Conservation (phyloP, 2,888 invertebrate genomes). For the Cephus pygmeus region DNA sequence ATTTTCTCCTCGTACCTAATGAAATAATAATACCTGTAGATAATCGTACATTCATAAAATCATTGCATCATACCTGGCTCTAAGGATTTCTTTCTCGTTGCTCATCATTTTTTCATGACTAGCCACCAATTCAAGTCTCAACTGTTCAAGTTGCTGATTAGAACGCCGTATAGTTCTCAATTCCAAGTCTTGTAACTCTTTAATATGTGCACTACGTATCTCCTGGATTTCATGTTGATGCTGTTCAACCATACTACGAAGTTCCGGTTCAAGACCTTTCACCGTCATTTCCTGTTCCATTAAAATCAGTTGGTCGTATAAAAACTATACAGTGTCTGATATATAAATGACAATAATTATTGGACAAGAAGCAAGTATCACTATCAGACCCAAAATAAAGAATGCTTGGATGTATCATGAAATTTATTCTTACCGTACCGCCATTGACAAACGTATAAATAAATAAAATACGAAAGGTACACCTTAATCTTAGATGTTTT, state of each 20-base stretch:
- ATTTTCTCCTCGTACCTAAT: slow-evolving; percentile 51
- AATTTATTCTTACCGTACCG: neutral
- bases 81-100: slow-evolving; percentile 72
- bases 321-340: slow-evolving; percentile 14
- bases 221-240: slow-evolving; percentile 79
- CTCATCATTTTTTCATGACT: slow-evolving; percentile 74
- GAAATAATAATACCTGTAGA: neutral
- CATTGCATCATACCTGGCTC: slow-evolving; percentile 65
- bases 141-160: slow-evolving; percentile 72
- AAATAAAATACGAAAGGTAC: slow-evolving; percentile 18
- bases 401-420: neutral
- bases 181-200: slow-evolving; percentile 75
- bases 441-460: neutral
- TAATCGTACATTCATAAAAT: neutral
- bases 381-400: neutral
- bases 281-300: slow-evolving; percentile 79
- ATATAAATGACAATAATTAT: neutral
- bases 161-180: slow-evolving; percentile 72
- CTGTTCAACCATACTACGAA: slow-evolving; percentile 80
- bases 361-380: neutral
- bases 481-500: slow-evolving; percentile 90
- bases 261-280: slow-evolving; percentile 87
- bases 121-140: slow-evolving; percentile 72
- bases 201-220: slow-evolving; percentile 74
- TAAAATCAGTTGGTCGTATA: slow-evolving; percentile 14